Percentiles rank a stretch among this genome's conserved stretches.
Conservation (phyloP, 1,140 invertebrate genomes). For the Drosophila pachea region DNA sequence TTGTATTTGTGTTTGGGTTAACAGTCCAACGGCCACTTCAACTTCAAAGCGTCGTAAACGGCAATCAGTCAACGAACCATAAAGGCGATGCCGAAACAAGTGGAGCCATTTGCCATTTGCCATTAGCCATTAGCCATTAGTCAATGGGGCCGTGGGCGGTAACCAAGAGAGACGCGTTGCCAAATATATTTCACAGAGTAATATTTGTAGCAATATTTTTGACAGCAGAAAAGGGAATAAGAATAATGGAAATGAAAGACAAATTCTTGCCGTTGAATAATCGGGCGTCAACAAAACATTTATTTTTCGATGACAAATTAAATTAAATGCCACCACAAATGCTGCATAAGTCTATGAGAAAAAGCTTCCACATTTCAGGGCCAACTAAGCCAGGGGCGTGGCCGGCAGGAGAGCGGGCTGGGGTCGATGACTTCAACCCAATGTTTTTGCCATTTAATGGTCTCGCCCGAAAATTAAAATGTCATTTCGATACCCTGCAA, state of each 20-base stretch:
- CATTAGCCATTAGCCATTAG: slow-evolving; percentile 8
- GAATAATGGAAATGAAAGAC: slow-evolving; percentile 1
- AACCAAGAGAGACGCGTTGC: slow-evolving; percentile 48
- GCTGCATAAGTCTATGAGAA: slow-evolving; percentile 5
- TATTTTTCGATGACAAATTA: slow-evolving; percentile 1
- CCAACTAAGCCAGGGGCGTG: slow-evolving; percentile 1
- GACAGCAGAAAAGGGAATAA: neutral
- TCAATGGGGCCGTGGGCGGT: slow-evolving; percentile 21
- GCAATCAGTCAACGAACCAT: slow-evolving; percentile 54
- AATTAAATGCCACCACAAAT: slow-evolving; percentile 16
- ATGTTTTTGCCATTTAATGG: slow-evolving; percentile 4
- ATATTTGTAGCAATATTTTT: slow-evolving; percentile 60
- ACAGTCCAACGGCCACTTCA: neutral
- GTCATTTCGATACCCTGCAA: slow-evolving; percentile 9
- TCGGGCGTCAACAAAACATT: neutral
- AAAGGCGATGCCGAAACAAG: slow-evolving; percentile 34
- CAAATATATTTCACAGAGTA: slow-evolving; percentile 56
- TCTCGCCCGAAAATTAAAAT: slow-evolving; percentile 9
- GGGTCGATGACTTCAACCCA: no score
- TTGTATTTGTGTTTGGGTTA: neutral
- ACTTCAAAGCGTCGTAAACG: slow-evolving; percentile 29
- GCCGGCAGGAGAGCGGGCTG: neutral
- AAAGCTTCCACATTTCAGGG: slow-evolving; percentile 4
- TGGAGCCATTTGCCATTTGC: slow-evolving; percentile 50
- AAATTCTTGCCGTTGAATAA: no score